Evolutionary conservation across 2,113 vertebrate species (phyloP), one percentile per base, ranked within the genome.

Genomic region (Engystomops pustulosus): DNA sequence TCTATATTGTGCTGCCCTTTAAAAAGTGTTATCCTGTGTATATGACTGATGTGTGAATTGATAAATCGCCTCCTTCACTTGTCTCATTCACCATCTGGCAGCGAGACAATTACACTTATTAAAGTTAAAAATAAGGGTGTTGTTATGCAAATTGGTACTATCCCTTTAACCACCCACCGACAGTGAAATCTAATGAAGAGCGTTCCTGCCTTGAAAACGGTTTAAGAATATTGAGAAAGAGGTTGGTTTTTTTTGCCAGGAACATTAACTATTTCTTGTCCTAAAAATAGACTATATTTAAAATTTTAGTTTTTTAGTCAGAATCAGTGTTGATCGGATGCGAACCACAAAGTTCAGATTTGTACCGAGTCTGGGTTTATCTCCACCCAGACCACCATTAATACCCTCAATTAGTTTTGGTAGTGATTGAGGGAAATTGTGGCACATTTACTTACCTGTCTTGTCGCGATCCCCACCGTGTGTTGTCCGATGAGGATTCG

Each of bases 141-240:
- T 84, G 58, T 84, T 84, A 84, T 84, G 82, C 60, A 84, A 84
- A 68, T 84, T 51, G 15, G 32, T 41, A 84, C 32, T 82, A 62
- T 60, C 41, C 71, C 58, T 75, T 67, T 75, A 83, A 83, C 81
- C 81, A 75, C 81, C 32, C 41, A 49, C 41, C 32, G 70, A 49
- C 38, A 76, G 34, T 51, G 79, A 45, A 25, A 44, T 34, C 12
- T 25, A n/a, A n/a, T 32, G 41, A 65, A 75, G 45, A 47, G 3
- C 45, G 49, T 47, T 62, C 47, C 12, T 32, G 38, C 5, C 8
- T 15, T 38, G 32, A 77, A 55, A 65, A 69, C 4, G 9, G n/a
- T 23, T 41, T 69, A 5, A 27, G 17, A 30, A 47, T 47, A 27
- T 47, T 44, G 10, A 17, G 18, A 71, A 12, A n/a, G n/a, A n/a